phyloP scores from a whole-genome alignment of 1,140 invertebrate genomes.

The Drosophila kikkawai region DNA sequence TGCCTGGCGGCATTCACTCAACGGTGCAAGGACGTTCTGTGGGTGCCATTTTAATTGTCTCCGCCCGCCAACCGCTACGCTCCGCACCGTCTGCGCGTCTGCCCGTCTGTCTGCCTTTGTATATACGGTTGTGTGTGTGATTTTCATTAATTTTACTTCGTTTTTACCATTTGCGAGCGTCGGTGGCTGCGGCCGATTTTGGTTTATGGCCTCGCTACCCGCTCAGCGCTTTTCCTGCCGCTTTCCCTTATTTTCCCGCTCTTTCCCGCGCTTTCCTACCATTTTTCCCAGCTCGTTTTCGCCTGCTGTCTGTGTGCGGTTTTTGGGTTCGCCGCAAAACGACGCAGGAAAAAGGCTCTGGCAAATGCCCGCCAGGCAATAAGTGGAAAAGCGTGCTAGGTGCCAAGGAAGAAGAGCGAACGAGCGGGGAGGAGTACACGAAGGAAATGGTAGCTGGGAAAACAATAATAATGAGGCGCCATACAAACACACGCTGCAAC shows the following conservation, averaged over 20 bases:
- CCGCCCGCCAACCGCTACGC: constrained; percentile 38
- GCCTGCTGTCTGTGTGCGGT: constrained; percentile 62
- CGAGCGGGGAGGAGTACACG: constrained; percentile 5
- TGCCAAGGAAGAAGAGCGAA: constrained; percentile 9
- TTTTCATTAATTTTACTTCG: constrained; percentile 81
- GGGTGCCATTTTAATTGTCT: constrained; percentile 81
- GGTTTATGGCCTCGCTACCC: constrained; percentile 65
- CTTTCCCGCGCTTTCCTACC: constrained; percentile 1
- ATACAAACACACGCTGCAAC: constrained; percentile 72
- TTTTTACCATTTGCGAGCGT: constrained; percentile 68
- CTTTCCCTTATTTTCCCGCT: not conserved
- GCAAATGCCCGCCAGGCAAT: constrained; percentile 65
- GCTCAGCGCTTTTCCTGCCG: constrained; percentile 35
- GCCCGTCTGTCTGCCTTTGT: constrained; percentile 41
- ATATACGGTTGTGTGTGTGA: constrained; percentile 42
- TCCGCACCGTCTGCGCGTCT: constrained; percentile 10
- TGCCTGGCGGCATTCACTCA: constrained; percentile 64
- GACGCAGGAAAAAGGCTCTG: constrained; percentile 67
- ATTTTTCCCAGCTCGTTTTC: constrained; percentile 25
- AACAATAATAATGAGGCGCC: constrained; percentile 74
- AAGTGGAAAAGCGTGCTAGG: constrained; percentile 55
- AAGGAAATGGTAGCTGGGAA: constrained; percentile 60
- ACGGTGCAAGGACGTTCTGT: constrained; percentile 74
- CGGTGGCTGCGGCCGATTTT: constrained; percentile 73
- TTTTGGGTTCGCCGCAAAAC: constrained; percentile 70